Evolutionary conservation across 2,797 vertebrate species (phyloP).

Genomic region (Chromis chromis): DNA sequence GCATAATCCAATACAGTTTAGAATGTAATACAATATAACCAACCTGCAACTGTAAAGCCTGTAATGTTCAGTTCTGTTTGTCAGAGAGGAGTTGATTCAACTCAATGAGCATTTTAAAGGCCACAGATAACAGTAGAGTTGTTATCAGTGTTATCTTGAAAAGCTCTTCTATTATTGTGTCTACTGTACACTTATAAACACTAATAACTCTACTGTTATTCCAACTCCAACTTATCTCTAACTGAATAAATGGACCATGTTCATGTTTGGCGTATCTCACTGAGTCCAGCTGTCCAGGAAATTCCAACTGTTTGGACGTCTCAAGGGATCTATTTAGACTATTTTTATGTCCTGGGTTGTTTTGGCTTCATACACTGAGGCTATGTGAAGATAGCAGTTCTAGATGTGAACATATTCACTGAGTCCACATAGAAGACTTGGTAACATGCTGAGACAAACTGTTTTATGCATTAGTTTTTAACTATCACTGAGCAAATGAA

Average conservation of each 20-base stretch:
- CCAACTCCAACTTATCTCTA: background rate
- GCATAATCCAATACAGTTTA: background rate
- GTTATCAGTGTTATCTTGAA: background rate
- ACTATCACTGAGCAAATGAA: background rate
- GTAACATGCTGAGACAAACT: background rate
- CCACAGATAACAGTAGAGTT: background rate
- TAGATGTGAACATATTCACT: slow-evolving; percentile 6
- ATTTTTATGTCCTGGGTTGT: slow-evolving; percentile 29
- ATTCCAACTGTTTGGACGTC: slow-evolving; percentile 31
- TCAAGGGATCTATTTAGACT: slow-evolving; percentile 38
- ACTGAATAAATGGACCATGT: background rate
- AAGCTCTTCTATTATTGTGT: background rate
- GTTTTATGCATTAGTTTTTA: background rate
- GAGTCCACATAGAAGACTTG: background rate
- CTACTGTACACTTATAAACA: background rate
- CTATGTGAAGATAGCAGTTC: background rate
- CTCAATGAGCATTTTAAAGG: background rate
- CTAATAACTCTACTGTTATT: background rate
- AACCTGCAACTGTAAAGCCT: background rate
- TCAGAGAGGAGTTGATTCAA: background rate
- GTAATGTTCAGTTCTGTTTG: background rate
- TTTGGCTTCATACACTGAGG: background rate
- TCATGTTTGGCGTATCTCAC: slow-evolving; percentile 3
- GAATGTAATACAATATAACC: background rate
- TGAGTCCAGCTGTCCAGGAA: slow-evolving; percentile 59